Base-by-base conservation (phyloP, 2,113 vertebrate genomes). In the Grammomys dolichurus region DNA sequence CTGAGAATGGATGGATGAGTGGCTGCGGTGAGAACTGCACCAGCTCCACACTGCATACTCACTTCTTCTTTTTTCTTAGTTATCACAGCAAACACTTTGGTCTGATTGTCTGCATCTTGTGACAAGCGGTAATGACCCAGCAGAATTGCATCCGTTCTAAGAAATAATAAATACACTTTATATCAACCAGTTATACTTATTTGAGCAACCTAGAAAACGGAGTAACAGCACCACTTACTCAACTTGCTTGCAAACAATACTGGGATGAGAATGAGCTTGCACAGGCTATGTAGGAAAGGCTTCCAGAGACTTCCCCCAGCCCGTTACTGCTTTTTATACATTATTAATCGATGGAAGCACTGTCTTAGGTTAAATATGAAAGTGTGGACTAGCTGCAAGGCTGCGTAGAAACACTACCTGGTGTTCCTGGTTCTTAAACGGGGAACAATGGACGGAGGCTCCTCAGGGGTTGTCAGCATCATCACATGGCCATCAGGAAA, bases 31-130 rank as follows among this genome's bases (percentile, higher is more conserved):
- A 73, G 36, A 40, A 89, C 80, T 51, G 13, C 6, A 3, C 54
- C 24, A 63, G 31, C 36, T 82, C 65, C 54, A 76, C 31, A 20
- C 58, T 26, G 16, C n/a, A 51, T 95, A 98, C 98, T 90, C 91
- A 99, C 99, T 98, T 99, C 99, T 93, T 99, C 99, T 97, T 99
- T 99, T 97, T 99, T 99, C 99, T 99, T 99, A 98, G 99, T 99
- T 98, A 99, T 99, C 91, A 99, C 99, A 98, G 99, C 99, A 99
- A 99, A 99, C 98, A 99, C 99, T 99, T 99, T 99, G 99, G 99
- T 99, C 99, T 99, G 99, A 99, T 99, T 99, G 99, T 99, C 99
- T 48, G 99, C 99, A 97, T 99, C 99, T 98, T 99, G 99, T 98
- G 99, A 99, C 97, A 99, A 99, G 98, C 99, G 99, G 98, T 99